These are phyloP conservation scores for Zaprionus kolodkinae DNA, from an alignment of 1,140 invertebrate genomes.

Conservation along the genomic window DNA sequence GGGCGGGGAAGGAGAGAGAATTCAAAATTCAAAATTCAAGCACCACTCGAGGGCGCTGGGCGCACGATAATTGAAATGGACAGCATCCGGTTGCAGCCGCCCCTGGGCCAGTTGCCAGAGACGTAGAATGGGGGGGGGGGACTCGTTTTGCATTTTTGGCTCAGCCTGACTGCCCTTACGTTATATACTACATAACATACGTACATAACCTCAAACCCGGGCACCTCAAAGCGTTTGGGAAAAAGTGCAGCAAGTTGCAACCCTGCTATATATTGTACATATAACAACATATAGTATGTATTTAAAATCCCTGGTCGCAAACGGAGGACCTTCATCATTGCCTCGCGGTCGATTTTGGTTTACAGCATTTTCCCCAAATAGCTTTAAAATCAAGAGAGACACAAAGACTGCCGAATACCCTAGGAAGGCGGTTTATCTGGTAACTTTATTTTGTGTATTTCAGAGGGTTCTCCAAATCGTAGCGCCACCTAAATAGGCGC, in stretches of 20 bases:
- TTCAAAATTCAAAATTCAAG: conserved; percentile 75
- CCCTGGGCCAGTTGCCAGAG: conserved; percentile 11
- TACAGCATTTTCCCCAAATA: neutral
- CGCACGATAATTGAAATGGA: conserved; percentile 80
- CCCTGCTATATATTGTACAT: conserved; percentile 12
- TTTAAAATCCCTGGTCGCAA: too few relatives aligned
- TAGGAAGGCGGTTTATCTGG: too few relatives aligned
- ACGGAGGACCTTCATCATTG: neutral
- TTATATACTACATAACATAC: conserved; percentile 19
- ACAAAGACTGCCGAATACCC: neutral
- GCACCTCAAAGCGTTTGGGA: neutral
- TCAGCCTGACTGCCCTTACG: conserved; percentile 7
- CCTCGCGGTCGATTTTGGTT: conserved; percentile 6
- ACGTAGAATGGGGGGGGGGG: neutral
- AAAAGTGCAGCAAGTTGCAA: conserved; percentile 32
- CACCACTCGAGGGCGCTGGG: conserved; percentile 64
- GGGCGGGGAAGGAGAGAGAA: neutral
- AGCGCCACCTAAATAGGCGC: neutral
- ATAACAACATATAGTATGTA: neutral
- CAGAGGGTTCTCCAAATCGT: neutral
- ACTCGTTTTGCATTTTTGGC: conserved; percentile 25
- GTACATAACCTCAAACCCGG: conserved; percentile 20
- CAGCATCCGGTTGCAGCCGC: conserved; percentile 74
- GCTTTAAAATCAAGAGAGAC: neutral
- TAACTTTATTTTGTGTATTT: neutral